Percentiles rank a stretch among this genome's conserved stretches.
phyloP scores from a whole-genome alignment of 1,140 invertebrate species.

The Drosophila hydei region DNA sequence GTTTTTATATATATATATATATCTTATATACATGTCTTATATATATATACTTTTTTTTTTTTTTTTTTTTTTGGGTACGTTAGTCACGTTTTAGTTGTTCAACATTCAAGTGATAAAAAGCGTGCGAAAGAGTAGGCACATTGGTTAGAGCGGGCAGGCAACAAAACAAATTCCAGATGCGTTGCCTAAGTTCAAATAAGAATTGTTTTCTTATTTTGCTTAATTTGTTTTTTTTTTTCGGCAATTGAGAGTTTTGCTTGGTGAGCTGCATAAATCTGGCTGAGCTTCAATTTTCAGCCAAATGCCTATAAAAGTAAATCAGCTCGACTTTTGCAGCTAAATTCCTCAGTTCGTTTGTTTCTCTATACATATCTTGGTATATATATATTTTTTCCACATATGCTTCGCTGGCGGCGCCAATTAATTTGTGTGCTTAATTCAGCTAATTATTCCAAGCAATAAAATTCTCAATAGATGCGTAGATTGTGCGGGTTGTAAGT shows the following conservation, averaged over 20 bases:
- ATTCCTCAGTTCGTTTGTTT: constrained; percentile 20
- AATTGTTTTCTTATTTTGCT: background rate
- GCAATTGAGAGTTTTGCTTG: background rate
- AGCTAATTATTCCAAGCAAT: constrained; percentile 79
- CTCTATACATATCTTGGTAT: background rate
- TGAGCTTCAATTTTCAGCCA: constrained; percentile 44
- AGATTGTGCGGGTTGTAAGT: constrained; percentile 32
- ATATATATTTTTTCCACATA: constrained; percentile 62
- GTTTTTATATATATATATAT: no score
- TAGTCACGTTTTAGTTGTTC: background rate
- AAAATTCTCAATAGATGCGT: constrained; percentile 78
- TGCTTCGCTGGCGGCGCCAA: constrained; percentile 57
- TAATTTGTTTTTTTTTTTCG: background rate
- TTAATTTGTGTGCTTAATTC: constrained; percentile 80
- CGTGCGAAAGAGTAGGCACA: background rate
- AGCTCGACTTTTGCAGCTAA: constrained; percentile 48
- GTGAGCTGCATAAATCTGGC: constrained; percentile 48
- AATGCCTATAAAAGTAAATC: constrained; percentile 76
- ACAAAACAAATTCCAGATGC: background rate
- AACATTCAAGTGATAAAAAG: constrained; percentile 4
- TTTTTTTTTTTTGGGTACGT: background rate
- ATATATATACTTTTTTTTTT: background rate
- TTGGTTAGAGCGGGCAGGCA: background rate
- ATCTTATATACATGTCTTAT: no score
- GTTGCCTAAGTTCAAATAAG: background rate